These are phyloP conservation scores for Chauna torquata DNA, from an alignment of 2,113 vertebrate species.

Conservation along the genomic window DNA sequence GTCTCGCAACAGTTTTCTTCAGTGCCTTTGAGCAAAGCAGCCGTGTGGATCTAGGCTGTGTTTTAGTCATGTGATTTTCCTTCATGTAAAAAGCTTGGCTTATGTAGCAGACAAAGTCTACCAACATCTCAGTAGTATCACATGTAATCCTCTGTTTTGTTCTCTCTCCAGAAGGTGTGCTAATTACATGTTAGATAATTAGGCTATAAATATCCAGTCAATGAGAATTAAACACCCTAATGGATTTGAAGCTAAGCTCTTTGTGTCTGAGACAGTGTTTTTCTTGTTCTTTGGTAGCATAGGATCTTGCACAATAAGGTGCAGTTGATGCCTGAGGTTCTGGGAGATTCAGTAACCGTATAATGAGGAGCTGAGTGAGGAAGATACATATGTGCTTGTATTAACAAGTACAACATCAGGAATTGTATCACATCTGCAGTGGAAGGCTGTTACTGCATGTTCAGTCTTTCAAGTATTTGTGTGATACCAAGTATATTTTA, in stretches of 20 bases:
- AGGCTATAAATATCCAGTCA: neutral
- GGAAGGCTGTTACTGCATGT: neutral
- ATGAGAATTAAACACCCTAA: neutral
- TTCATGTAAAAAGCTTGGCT: neutral
- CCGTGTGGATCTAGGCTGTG: neutral
- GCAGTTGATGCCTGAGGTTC: neutral
- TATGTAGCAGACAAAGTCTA: neutral
- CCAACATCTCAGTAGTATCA: neutral
- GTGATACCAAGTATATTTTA: neutral
- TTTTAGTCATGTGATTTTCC: neutral
- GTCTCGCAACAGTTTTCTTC: neutral
- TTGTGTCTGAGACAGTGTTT: neutral
- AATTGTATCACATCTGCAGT: neutral
- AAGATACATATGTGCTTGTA: neutral
- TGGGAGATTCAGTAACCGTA: neutral
- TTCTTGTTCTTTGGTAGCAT: neutral
- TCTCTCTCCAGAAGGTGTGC: neutral
- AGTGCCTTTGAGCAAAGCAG: neutral
- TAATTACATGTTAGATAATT: constrained; percentile 17
- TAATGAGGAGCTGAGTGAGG: neutral
- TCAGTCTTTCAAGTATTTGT: neutral
- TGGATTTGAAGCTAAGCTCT: neutral
- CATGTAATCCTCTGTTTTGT: neutral
- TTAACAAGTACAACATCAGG: neutral
- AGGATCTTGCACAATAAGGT: neutral